Evolutionary conservation across 2,888 invertebrate genomes (phyloP).

Genomic region (Drosophila testacea): DNA sequence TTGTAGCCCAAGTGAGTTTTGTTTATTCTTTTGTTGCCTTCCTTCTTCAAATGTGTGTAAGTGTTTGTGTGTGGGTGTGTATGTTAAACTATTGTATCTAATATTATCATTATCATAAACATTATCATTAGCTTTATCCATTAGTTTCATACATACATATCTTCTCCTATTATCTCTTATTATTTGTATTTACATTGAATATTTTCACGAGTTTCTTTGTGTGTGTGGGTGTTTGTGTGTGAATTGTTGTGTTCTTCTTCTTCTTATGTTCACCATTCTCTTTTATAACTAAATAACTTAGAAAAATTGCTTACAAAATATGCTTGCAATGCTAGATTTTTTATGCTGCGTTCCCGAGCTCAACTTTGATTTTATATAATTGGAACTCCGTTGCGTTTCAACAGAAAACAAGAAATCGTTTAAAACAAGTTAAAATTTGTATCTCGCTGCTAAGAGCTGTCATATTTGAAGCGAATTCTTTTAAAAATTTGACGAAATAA

Average conservation of each 20-base stretch:
- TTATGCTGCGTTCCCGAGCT: constrained; percentile 33
- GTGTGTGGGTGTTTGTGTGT: constrained; percentile 17
- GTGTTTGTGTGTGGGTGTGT: constrained; percentile 22
- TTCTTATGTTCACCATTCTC: constrained; percentile 4
- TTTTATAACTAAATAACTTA: constrained; percentile 78
- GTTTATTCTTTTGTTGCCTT: constrained; percentile 6
- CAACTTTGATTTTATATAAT: constrained; percentile 12
- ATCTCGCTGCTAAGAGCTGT: constrained; percentile 6
- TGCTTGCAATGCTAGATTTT: constrained; percentile 28
- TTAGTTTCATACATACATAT: constrained; percentile 45
- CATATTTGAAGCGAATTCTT: constrained; percentile 12
- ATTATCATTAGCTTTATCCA: constrained; percentile 34
- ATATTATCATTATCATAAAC: constrained; percentile 35
- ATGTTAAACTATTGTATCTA: constrained; percentile 26
- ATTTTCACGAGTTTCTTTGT: constrained; percentile 37
- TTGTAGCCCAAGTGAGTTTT: constrained; percentile 67
- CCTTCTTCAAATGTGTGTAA: constrained; percentile 14
- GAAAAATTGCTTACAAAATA: constrained; percentile 55
- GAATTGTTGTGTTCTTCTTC: constrained; percentile 20
- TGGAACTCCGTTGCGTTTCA: constrained; percentile 17
- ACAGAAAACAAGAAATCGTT: constrained; percentile 36
- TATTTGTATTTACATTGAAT: constrained; percentile 58
- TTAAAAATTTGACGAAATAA: constrained; percentile 44
- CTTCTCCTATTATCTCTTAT: constrained; percentile 19
- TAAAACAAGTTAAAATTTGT: constrained; percentile 66